phyloP scores from a whole-genome alignment of 2,888 invertebrate genomes.

The Leptopilina drosophilae region DNA sequence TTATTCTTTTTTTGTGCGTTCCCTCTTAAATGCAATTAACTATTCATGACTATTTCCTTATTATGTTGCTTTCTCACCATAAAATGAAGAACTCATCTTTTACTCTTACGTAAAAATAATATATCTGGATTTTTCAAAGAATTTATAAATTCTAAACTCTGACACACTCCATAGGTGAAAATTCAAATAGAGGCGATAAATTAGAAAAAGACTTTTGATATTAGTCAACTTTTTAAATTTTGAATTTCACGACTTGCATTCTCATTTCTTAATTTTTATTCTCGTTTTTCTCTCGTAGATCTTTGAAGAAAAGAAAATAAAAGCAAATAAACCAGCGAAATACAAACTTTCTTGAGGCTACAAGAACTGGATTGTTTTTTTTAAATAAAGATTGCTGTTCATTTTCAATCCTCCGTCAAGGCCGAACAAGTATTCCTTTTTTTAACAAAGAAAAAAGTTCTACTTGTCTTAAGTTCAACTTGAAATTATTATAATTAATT shows the following conservation, averaged over 20 bases:
- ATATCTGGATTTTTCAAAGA: conserved; percentile 15
- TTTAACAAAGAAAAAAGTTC: not conserved
- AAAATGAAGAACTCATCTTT: conserved; percentile 27
- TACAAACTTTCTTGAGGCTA: not conserved
- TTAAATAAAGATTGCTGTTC: not conserved
- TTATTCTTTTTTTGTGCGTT: conserved; percentile 1
- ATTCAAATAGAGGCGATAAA: not conserved
- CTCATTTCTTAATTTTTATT: no score
- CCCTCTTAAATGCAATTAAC: conserved; percentile 13
- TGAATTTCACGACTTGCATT: no score
- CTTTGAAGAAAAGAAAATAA: not conserved
- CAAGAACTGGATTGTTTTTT: conserved; percentile 23
- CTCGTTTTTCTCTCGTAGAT: no score
- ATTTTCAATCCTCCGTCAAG: conserved; percentile 3
- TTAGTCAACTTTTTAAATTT: no score
- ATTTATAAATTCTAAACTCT: conserved; percentile 6
- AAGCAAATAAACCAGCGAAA: no score
- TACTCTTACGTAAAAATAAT: conserved; percentile 18
- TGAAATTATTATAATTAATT: not conserved
- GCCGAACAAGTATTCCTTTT: not conserved
- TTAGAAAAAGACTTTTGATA: no score
- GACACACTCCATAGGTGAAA: not conserved
- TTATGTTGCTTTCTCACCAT: conserved; percentile 32
- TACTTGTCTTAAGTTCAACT: not conserved
- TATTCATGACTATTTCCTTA: conserved; percentile 10